Evolutionary conservation across 1,140 invertebrate species (phyloP), one percentile per base, ranked within the genome.

Genomic region (Dysdera silvatica): DNA sequence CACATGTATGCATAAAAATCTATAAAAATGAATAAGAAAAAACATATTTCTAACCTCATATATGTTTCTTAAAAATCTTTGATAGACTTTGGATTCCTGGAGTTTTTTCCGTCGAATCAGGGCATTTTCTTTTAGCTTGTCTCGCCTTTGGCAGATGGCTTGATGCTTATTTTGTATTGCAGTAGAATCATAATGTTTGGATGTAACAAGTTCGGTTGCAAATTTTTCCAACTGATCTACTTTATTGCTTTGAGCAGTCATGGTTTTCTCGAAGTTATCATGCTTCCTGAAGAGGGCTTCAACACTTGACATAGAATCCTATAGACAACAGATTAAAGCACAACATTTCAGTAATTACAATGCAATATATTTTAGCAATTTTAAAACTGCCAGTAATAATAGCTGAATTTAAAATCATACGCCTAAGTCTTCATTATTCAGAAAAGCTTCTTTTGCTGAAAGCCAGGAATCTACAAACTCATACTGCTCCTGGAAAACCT

Each of bases 341-440:
- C 14, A n/a, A 47, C 20, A 45, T 37, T 8, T 10, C 35, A 37
- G 8, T 16, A 47, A 47, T 29, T 28, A 28, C 31, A 49, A 26
- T 28, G 14, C 23, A n/a, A 28, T 49, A 28, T 7, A n/a, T 45
- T 45, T 45, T 8, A n/a, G 14, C 43, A 45, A 45, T 10, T 45
- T 45, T 45, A 18, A n/a, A 45, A 18, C 8, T 45, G n/a, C n/a
- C 3, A 45, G 24, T 3, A 45, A 2, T 18, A n/a, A n/a, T n/a
- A n/a, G n/a, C n/a, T n/a, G n/a, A n/a, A n/a, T n/a, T n/a, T n/a
- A n/a, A n/a, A n/a, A n/a, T 71, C 72, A 70, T 66, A 80, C 90
- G 1, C 92, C 92, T 32, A 94, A 79, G 76, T 95, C 91, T 64
- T 94, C 89, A 71, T 95, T 93, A 73, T 92, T 93, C 1, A 95